Percentiles rank a stretch among this genome's conserved stretches.
Conservation (phyloP, 1,140 invertebrate species). For the Zaprionus kolodkinae region DNA sequence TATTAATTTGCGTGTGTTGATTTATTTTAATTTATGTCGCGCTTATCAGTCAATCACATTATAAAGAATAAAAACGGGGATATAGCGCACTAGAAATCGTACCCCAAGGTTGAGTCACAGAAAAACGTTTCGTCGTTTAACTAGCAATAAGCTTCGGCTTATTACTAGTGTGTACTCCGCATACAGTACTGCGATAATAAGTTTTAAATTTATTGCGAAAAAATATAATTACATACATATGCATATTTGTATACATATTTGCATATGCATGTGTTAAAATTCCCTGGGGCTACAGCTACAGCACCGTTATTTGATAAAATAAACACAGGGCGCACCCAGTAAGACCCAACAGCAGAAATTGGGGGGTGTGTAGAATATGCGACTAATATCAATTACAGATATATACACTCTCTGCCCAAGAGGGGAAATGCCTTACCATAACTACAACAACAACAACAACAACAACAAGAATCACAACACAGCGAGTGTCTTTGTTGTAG, state of each 20-base stretch:
- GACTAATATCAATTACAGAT: conserved; percentile 41
- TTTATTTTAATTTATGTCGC: not conserved
- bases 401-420: not conserved
- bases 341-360: conserved; percentile 37
- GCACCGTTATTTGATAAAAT: conserved; percentile 39
- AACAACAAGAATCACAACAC: conserved; percentile 4
- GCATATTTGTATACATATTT: conserved; percentile 1
- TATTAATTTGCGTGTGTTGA: not conserved
- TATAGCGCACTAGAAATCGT: conserved; percentile 6
- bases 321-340: conserved; percentile 51
- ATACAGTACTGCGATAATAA: conserved; percentile 13
- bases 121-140: not conserved
- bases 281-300: conserved; percentile 27
- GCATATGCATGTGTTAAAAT: conserved; percentile 13
- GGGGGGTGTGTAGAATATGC: conserved; percentile 62
- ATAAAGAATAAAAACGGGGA: conserved; percentile 28
- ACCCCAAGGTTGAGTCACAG: conserved; percentile 17
- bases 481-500: conserved; percentile 33
- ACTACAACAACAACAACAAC: conserved; percentile 22
- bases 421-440: conserved; percentile 13
- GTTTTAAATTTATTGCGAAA: conserved; percentile 25
- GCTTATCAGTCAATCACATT: conserved; percentile 40
- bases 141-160: not conserved
- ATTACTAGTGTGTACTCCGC: conserved; percentile 6
- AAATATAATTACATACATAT: conserved; percentile 2